A percentile compares a stretch with the other conserved stretches of the same genome.
These are phyloP conservation scores for Tanypteryx hageni DNA, from an alignment of 2,888 invertebrate species.

Conservation along the genomic window DNA sequence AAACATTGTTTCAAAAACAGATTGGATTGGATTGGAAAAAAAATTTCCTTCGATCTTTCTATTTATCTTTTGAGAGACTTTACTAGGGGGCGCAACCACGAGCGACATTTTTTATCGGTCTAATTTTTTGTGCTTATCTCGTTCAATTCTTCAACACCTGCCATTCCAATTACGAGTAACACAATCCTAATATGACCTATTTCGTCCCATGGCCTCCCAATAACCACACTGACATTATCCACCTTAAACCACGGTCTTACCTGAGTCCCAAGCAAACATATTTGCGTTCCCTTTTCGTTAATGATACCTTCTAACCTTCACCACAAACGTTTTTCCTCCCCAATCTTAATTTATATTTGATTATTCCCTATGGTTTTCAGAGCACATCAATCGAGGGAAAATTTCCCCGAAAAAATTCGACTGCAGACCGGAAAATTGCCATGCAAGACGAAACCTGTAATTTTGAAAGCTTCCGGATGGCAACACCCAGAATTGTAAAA, in stretches of 20 bases:
- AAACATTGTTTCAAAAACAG: no score
- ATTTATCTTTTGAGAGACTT: no score
- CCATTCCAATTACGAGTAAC: not conserved
- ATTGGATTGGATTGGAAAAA: no score
- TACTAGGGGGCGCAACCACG: no score
- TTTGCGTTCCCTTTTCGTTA: not conserved
- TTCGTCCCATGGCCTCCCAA: not conserved
- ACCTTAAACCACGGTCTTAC: not conserved
- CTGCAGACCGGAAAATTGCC: slow-evolving; percentile 26
- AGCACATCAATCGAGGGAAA: not conserved
- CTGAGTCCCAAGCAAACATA: not conserved
- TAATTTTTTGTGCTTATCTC: not conserved
- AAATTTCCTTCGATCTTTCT: no score
- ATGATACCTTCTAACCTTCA: slow-evolving; percentile 10
- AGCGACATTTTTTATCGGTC: not conserved
- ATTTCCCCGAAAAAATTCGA: not conserved
- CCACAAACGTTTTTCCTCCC: not conserved
- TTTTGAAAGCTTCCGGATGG: slow-evolving; percentile 28
- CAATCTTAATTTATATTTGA: slow-evolving; percentile 40
- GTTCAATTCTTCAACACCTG: not conserved
- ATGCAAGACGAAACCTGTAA: slow-evolving; percentile 29
- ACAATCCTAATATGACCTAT: not conserved
- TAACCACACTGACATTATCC: not conserved
- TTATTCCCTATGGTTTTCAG: slow-evolving; percentile 1
- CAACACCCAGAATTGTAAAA: slow-evolving; percentile 36